Conservation (phyloP, 2,888 invertebrate species). For the Deroplatys truncata region DNA sequence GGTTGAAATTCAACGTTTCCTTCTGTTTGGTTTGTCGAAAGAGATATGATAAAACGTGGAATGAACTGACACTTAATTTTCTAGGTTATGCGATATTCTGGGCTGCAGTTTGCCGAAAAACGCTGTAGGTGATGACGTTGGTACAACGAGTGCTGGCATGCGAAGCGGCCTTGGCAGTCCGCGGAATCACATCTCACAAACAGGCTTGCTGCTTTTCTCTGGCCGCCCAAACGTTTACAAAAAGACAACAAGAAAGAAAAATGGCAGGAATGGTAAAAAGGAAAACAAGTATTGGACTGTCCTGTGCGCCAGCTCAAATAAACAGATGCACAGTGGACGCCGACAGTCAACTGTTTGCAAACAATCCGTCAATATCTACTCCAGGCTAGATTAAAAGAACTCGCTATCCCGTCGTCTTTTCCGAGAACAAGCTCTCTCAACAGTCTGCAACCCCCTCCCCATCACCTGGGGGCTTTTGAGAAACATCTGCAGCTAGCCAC, state of each 20-base stretch:
- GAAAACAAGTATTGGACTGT: background rate
- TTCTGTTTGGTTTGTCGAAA: too few relatives aligned
- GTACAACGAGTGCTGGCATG: background rate
- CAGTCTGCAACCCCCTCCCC: too few relatives aligned
- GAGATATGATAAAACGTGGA: too few relatives aligned
- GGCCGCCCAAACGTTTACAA: background rate
- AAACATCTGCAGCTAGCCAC: background rate
- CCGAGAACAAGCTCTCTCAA: too few relatives aligned
- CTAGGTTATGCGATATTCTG: too few relatives aligned
- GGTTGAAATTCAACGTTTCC: too few relatives aligned
- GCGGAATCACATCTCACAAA: background rate
- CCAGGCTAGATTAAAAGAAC: background rate
- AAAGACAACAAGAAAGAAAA: background rate
- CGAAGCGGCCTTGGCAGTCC: background rate
- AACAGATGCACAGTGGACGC: background rate
- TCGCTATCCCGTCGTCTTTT: too few relatives aligned
- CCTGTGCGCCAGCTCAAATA: background rate
- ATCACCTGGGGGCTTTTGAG: background rate
- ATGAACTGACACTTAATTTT: too few relatives aligned
- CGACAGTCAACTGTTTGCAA: too few relatives aligned
- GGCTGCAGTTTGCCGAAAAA: too few relatives aligned
- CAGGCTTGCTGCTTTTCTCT: background rate
- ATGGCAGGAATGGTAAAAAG: background rate
- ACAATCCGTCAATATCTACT: too few relatives aligned
- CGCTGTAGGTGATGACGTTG: background rate